A percentile compares a stretch with the other conserved stretches of the same genome.
Conservation (phyloP, 2,797 vertebrate genomes). For the Alfaro cultratus region DNA sequence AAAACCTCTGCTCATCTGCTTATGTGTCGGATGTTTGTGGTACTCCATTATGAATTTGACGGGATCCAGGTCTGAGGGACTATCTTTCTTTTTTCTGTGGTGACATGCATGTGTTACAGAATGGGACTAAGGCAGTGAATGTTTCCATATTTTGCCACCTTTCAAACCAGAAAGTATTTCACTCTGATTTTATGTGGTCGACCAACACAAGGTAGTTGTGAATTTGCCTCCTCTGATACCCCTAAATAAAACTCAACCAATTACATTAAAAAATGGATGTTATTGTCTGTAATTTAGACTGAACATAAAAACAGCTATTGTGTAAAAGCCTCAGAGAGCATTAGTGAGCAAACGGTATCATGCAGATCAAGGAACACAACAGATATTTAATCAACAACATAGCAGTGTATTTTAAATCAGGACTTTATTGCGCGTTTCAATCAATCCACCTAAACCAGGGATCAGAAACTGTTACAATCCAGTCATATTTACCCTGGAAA, state of each 20-base stretch:
- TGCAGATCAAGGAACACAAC: not conserved
- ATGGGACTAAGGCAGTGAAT: not conserved
- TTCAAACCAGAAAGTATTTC: not conserved
- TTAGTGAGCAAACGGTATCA: not conserved
- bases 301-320: not conserved
- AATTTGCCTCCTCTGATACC: not conserved
- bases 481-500: not conserved
- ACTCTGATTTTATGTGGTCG: not conserved
- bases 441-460: no score
- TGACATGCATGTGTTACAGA: constrained; percentile 3
- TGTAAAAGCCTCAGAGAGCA: not conserved
- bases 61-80: constrained; percentile 30
- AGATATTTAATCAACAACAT: not conserved
- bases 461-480: not conserved
- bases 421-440: not conserved
- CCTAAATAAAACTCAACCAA: not conserved
- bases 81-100: not conserved
- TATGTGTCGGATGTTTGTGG: constrained; percentile 54
- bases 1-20: constrained; percentile 65
- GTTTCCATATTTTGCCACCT: not conserved
- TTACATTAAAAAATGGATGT: not conserved
- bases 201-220: not conserved
- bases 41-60: constrained; percentile 12
- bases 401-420: not conserved
- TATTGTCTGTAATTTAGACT: not conserved